Evolutionary conservation across 1,140 invertebrate genomes (phyloP), one percentile per base, ranked within the genome.

Genomic region (Myzus persicae): DNA sequence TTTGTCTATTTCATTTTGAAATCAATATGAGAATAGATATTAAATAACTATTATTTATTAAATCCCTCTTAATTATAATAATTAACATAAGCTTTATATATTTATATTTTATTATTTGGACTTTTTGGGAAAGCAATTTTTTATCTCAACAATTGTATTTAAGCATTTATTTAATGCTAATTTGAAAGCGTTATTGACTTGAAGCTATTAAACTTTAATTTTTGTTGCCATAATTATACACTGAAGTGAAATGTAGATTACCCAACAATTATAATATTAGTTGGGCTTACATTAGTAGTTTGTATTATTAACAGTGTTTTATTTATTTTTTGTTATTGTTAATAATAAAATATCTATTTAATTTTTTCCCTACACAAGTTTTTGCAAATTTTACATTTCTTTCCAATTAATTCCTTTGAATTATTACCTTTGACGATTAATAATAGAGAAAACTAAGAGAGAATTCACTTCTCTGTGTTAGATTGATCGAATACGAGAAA

Each of bases 211-310:
- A 89, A 67, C 59, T 90, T 67, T 90, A 36, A 90, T 90, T 90
- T 90, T 40, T 90, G 24, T 67, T 42, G 54, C 38, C 38, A 67
- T 90, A 42, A 90, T 67, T 90, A 90, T 59, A 90, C 14, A 42
- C 38, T 44, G n/a, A 67, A 90, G 36, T 59, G 51, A 90, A 44
- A 67, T 42, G 89, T 90, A 90, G 89, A 67, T 67, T 90, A 90
- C 89, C 89, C 54, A 90, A 90, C 51, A 40, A 31, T 54, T 90
- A 67, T 90, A 59, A 42, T 67, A 59, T 90, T 59, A 67, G 89
- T 90, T 90, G 89, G 89, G 89, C 89, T 90, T 90, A 90, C 38
- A 90, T 90, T 90, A 67, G 89, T 90, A 90, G 89, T 90, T 90
- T 59, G 89, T 90, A 90, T 90, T 90, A 90, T 90, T 90, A 40